Conservation (phyloP, 2,113 vertebrate genomes). For the Epinephelus lanceolatus region DNA sequence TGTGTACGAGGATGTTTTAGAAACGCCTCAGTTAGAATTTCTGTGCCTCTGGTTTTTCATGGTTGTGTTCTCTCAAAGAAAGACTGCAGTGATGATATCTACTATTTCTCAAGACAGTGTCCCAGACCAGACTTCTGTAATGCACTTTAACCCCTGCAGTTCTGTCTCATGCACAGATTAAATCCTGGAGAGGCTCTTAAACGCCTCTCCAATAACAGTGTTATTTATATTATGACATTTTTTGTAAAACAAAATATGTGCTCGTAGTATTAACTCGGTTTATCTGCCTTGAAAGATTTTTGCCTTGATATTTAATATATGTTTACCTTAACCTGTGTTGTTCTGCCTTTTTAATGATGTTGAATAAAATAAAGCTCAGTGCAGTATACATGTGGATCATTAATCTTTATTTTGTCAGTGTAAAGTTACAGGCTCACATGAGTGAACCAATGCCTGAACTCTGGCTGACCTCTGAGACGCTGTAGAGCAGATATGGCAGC, state of each 20-base stretch:
- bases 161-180: background rate
- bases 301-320: background rate
- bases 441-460: background rate
- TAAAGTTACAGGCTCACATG: slow-evolving; percentile 13
- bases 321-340: background rate
- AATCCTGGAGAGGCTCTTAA: background rate
- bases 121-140: slow-evolving; percentile 34
- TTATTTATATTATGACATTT: slow-evolving; percentile 33
- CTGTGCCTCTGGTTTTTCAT: background rate
- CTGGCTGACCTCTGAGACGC: slow-evolving; percentile 11
- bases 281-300: slow-evolving; percentile 33
- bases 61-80: background rate
- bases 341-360: background rate
- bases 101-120: slow-evolving; percentile 11
- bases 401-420: background rate
- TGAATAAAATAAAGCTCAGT: background rate
- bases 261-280: background rate
- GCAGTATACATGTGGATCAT: background rate
- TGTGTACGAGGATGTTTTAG: background rate
- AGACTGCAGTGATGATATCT: background rate
- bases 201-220: background rate
- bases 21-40: background rate
- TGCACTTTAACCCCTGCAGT: slow-evolving; percentile 69
- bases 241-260: background rate
- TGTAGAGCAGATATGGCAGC: background rate